phyloP scores from a whole-genome alignment of 2,113 vertebrate species.

The Trachemys scripta region DNA sequence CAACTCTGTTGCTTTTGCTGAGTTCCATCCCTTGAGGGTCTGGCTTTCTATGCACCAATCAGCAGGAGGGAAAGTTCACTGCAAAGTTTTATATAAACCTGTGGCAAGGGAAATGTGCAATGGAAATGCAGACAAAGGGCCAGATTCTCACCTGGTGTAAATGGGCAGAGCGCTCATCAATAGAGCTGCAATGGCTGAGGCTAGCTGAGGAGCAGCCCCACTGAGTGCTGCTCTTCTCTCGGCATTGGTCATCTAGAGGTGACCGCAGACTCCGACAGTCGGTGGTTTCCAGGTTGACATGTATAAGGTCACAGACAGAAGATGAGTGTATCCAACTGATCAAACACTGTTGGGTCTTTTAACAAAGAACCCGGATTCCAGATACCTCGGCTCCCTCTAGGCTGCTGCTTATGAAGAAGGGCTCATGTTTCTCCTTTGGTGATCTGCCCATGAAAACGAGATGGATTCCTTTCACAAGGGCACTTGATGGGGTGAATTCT shows the following conservation, averaged over 20 bases:
- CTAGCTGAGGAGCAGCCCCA: neutral
- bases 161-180: neutral
- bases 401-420: constrained; percentile 1
- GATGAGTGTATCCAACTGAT: neutral
- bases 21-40: neutral
- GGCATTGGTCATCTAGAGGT: constrained; percentile 45
- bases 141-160: constrained; percentile 26
- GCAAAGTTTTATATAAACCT: neutral
- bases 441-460: constrained; percentile 20
- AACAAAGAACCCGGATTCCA: constrained; percentile 30
- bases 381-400: neutral
- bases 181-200: neutral
- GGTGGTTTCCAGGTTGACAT: neutral
- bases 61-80: neutral
- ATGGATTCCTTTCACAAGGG: constrained; percentile 24
- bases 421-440: constrained; percentile 34
- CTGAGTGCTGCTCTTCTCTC: constrained; percentile 1
- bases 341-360: constrained; percentile 36
- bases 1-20: neutral
- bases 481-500: neutral
- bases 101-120: neutral
- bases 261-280: constrained; percentile 49
- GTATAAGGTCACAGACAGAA: constrained; percentile 36
- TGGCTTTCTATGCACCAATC: neutral
- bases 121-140: neutral